A percentile compares a stretch with the other conserved stretches of the same genome.
Conservation (phyloP, 2,888 invertebrate species). For the Thyatira batis region DNA sequence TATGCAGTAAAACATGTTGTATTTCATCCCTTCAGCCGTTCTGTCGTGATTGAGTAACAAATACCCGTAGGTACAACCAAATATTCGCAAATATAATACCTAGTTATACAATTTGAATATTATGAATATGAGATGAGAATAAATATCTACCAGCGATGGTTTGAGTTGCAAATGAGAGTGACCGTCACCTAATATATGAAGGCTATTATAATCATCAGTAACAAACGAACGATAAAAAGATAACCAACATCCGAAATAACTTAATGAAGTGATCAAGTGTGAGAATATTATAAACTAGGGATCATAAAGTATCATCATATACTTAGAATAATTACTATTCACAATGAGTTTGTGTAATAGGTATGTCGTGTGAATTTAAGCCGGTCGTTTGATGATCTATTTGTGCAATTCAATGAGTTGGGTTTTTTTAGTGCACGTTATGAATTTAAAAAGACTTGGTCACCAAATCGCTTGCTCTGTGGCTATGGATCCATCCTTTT, state of each 20-base stretch:
- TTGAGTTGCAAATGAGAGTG: conserved; percentile 31
- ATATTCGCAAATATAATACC: no score
- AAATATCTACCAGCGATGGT: background rate
- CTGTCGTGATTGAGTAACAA: no score
- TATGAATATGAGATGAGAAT: background rate
- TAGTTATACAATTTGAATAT: conserved; percentile 4
- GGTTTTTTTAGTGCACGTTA: background rate
- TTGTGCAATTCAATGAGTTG: background rate
- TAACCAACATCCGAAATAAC: conserved; percentile 31
- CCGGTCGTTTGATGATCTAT: background rate
- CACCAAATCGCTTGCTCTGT: no score
- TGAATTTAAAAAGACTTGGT: background rate
- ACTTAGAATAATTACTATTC: background rate
- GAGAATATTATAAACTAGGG: conserved; percentile 8
- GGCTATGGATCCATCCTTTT: no score
- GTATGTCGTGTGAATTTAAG: background rate
- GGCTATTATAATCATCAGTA: conserved; percentile 28
- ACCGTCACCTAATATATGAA: conserved; percentile 35
- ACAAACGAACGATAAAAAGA: conserved; percentile 22
- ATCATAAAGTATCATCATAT: background rate
- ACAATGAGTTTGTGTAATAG: background rate
- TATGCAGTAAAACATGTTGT: no score
- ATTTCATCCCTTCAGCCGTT: no score
- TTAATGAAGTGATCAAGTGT: conserved; percentile 9
- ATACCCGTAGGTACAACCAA: no score